A percentile compares a stretch with the other conserved stretches of the same genome.
These are phyloP conservation scores for Leptothorax acervorum DNA, from an alignment of 2,888 invertebrate species.

Conservation along the genomic window DNA sequence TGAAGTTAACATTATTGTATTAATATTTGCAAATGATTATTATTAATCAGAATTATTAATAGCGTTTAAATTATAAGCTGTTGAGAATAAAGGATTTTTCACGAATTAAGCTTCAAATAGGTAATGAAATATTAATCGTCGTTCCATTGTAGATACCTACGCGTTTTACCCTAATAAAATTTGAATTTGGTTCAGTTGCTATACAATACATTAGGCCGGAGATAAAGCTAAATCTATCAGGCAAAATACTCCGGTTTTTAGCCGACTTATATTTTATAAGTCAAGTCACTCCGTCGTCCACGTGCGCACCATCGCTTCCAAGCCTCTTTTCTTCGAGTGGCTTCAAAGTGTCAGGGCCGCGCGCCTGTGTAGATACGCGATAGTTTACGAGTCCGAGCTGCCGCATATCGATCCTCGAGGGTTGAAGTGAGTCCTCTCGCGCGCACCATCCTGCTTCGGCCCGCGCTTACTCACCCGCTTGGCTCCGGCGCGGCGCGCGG, in stretches of 20 bases:
- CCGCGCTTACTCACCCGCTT: constrained; percentile 17
- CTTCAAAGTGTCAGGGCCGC: constrained; percentile 39
- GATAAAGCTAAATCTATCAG: not conserved
- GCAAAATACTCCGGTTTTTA: not conserved
- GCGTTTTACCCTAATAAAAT: not conserved
- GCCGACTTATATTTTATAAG: not conserved
- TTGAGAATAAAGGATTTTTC: not conserved
- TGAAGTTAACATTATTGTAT: not conserved
- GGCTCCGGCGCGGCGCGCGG: not conserved
- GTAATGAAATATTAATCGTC: constrained; percentile 11
- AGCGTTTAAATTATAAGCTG: not conserved
- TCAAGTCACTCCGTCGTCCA: not conserved
- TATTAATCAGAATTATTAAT: constrained; percentile 13
- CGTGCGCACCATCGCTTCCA: constrained; percentile 11
- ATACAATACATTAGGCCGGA: not conserved
- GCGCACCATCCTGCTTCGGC: constrained; percentile 16
- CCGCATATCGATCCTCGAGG: constrained; percentile 50
- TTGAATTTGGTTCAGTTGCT: not conserved
- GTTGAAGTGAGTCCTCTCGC: constrained; percentile 41
- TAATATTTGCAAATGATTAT: constrained; percentile 11
- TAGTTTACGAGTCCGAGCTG: constrained; percentile 55
- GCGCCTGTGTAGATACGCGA: constrained; percentile 38
- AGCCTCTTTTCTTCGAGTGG: constrained; percentile 45
- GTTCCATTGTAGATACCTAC: not conserved
- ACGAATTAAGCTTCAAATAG: constrained; percentile 12